These are phyloP conservation scores for Dufourea novaeangliae DNA, from an alignment of 1,140 invertebrate species.

Conservation along the genomic window DNA sequence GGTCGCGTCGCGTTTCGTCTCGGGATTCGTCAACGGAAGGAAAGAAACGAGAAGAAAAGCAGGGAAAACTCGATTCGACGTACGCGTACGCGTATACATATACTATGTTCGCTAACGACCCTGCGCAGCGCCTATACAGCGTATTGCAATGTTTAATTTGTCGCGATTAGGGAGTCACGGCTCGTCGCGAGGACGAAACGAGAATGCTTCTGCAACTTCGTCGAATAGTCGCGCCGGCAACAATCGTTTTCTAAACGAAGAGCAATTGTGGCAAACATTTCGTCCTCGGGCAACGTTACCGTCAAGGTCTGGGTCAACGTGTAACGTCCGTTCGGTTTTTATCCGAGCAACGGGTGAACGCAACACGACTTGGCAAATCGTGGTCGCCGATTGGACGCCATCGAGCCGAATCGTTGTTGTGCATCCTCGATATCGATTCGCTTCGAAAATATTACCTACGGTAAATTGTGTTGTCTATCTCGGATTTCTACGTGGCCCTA, in stretches of 20 bases:
- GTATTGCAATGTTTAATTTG: conserved; percentile 66
- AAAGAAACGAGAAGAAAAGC: background rate
- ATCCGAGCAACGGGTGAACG: background rate
- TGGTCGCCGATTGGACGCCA: too few relatives aligned
- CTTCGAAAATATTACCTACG: too few relatives aligned
- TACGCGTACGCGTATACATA: conserved; percentile 20
- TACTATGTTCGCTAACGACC: conserved; percentile 61
- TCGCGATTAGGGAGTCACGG: conserved; percentile 63
- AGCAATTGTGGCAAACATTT: too few relatives aligned
- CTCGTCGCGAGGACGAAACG: conserved; percentile 56
- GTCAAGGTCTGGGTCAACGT: conserved; percentile 36
- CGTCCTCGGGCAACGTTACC: conserved; percentile 43
- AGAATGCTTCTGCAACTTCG: conserved; percentile 32
- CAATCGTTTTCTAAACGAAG: too few relatives aligned
- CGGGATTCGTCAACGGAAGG: background rate
- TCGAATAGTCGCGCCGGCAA: too few relatives aligned
- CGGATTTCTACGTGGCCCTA: too few relatives aligned
- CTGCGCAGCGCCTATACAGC: conserved; percentile 66
- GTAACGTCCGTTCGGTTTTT: conserved; percentile 15
- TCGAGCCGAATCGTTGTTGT: too few relatives aligned
- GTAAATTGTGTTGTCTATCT: too few relatives aligned
- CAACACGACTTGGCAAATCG: background rate
- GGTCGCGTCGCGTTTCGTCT: conserved; percentile 20
- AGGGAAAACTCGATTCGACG: conserved; percentile 27
- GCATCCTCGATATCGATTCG: too few relatives aligned